Base-by-base conservation (phyloP, 2,888 invertebrate genomes). In the Drosophila parthenogenetica region DNA sequence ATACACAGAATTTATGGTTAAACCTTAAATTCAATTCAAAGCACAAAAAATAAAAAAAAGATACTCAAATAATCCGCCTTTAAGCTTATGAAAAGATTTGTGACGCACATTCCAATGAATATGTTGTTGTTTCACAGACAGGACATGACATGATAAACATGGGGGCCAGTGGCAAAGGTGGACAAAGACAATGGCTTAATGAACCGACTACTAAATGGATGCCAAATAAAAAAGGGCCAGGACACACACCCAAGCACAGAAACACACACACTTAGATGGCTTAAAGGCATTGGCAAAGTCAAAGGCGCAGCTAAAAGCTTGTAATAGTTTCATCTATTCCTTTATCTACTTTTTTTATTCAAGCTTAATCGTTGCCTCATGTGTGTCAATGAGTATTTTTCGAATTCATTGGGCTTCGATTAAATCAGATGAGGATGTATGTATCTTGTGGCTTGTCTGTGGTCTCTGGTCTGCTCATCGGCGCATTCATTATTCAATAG, bases 201-300 rank as follows among this genome's bases (percentile, higher is more conserved):
- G 86, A 84, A 84, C 86, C 84, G 87, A 58, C 57, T 43, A 46
- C 73, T 80, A 76, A 84, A 69, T 71, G 84, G 60, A 62, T 65
- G 69, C 46, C 81, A 72, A 76, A 65, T 39, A 69, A 65, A 67
- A 71, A 66, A 51, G 29, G 32, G 50, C 13, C 58, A 51, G 32
- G 53, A 35, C 43, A 46, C 53, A 49, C 58, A 61, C 57, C 64
- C 35, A 50, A 37, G 43, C 39, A 10, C 39, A 16, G 22, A 22
- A 2, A 35, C 51, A 25, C 29, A 43, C 51, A 50, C 54, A 64
- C 58, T 60, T 25, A 49, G 50, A 40, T 13, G 45, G 22, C 8
- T 35, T 35, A 35, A 11, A 32, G 45, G 35, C 35, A 40, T 35
- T 35, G 48, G 32, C 48, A 48, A 46, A 61, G 48, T 48, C 60